These are phyloP conservation scores for Rallus limicola DNA, from an alignment of 2,113 vertebrate species.

Conservation along the genomic window DNA sequence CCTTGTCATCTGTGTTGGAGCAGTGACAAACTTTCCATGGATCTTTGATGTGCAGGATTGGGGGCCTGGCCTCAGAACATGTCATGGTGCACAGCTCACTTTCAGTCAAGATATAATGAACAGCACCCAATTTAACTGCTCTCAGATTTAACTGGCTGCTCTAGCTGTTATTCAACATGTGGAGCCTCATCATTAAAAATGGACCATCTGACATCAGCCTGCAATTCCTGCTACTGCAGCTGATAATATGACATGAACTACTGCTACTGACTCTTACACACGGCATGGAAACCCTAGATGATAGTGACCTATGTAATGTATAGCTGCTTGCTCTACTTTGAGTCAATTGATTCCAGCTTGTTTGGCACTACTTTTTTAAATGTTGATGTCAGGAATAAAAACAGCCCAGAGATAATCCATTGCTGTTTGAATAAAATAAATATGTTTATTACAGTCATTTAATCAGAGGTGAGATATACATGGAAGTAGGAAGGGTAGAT, in stretches of 20 bases:
- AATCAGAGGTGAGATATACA: not conserved
- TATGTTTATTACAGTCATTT: slow-evolving; percentile 45
- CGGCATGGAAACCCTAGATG: not conserved
- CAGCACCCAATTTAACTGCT: not conserved
- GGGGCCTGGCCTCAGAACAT: not conserved
- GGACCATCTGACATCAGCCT: not conserved
- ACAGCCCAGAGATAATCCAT: not conserved
- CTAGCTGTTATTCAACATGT: not conserved
- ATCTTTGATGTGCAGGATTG: not conserved
- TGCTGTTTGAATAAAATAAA: slow-evolving; percentile 40
- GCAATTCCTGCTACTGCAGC: not conserved
- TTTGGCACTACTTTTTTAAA: not conserved
- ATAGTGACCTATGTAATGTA: not conserved
- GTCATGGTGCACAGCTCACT: accelerated
- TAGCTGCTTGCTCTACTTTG: not conserved
- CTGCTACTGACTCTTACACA: not conserved
- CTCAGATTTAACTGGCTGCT: not conserved
- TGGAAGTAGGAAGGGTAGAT: not conserved
- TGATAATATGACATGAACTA: not conserved
- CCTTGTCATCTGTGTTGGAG: not conserved
- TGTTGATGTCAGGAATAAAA: not conserved
- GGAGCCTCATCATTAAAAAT: not conserved
- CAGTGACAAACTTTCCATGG: not conserved
- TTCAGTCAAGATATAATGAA: not conserved
- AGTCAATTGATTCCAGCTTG: not conserved